Conservation (phyloP, 2,888 invertebrate species). For the Imbricaverruca yamaguchii region DNA sequence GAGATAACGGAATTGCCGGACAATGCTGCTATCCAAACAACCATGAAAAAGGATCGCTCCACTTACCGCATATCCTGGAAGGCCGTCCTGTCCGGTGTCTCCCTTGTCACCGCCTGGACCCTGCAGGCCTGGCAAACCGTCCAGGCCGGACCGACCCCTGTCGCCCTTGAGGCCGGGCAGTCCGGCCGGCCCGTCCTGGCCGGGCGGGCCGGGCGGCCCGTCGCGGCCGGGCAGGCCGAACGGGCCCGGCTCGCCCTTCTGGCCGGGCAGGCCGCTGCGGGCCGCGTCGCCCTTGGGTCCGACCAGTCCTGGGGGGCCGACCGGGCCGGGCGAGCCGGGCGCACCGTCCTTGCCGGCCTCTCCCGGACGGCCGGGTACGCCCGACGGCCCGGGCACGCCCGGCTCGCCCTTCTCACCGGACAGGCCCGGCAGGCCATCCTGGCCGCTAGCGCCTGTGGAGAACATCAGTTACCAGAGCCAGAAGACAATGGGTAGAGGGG, state of each 20-base stretch:
- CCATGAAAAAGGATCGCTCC: too few relatives aligned
- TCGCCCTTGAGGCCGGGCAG: not conserved
- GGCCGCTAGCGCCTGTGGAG: constrained; percentile 33
- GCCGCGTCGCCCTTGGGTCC: constrained; percentile 29
- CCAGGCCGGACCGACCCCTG: not conserved
- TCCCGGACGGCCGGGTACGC: constrained; percentile 37
- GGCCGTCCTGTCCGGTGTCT: constrained; percentile 37
- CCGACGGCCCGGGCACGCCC: constrained; percentile 42
- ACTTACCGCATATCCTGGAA: constrained; percentile 31
- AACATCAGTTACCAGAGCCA: constrained; percentile 19
- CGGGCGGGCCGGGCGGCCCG: constrained; percentile 43
- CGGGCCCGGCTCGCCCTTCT: constrained; percentile 48
- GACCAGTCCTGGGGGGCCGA: constrained; percentile 28
- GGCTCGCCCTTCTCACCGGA: constrained; percentile 51
- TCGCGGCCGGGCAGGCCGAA: constrained; percentile 52
- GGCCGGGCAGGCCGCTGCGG: constrained; percentile 40
- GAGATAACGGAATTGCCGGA: too few relatives aligned
- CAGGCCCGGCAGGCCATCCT: constrained; percentile 41
- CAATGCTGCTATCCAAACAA: too few relatives aligned
- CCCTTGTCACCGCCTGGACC: constrained; percentile 49
- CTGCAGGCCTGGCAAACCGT: not conserved
- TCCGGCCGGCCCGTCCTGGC: not conserved
- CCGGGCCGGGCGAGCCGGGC: constrained; percentile 26
- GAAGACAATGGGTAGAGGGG: too few relatives aligned
- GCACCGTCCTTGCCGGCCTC: constrained; percentile 33